These are phyloP conservation scores for Parochlus steinenii DNA, from an alignment of 2,888 invertebrate species.

Conservation along the genomic window DNA sequence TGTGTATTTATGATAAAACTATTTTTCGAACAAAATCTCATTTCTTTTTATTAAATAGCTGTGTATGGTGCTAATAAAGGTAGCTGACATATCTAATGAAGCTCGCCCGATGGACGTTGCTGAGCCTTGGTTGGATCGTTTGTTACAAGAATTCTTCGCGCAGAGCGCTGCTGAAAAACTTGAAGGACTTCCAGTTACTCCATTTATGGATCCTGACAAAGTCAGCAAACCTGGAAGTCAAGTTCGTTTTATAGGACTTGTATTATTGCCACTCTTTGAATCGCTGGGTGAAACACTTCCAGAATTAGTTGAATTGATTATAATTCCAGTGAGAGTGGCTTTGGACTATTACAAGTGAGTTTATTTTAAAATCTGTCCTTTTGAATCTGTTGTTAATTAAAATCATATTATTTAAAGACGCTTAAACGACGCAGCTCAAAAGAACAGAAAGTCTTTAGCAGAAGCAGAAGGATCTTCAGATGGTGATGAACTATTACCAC, in stretches of 20 bases:
- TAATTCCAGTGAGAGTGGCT: slow-evolving; percentile 29
- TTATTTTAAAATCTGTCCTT: not conserved
- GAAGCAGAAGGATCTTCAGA: slow-evolving; percentile 19
- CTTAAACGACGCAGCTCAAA: slow-evolving; percentile 30
- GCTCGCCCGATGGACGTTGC: slow-evolving; percentile 68
- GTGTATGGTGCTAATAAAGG: slow-evolving; percentile 67
- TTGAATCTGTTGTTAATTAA: not conserved
- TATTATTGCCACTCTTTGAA: slow-evolving; percentile 63
- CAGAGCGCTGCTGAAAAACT: slow-evolving; percentile 67
- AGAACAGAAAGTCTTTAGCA: slow-evolving; percentile 28
- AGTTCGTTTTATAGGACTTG: slow-evolving; percentile 67
- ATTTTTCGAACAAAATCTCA: not conserved
- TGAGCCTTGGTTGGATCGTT: slow-evolving; percentile 64
- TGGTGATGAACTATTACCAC: slow-evolving; percentile 25
- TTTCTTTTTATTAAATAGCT: slow-evolving; percentile 35
- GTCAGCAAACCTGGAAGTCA: slow-evolving; percentile 71
- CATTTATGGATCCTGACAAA: slow-evolving; percentile 75
- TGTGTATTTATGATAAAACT: slow-evolving; percentile 26
- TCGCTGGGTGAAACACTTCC: slow-evolving; percentile 56
- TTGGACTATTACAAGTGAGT: slow-evolving; percentile 30
- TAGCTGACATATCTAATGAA: slow-evolving; percentile 71
- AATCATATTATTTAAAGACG: slow-evolving; percentile 19
- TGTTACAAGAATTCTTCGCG: slow-evolving; percentile 52
- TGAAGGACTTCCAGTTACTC: slow-evolving; percentile 67
- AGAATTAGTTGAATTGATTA: slow-evolving; percentile 44